phyloP scores from a whole-genome alignment of 2,888 invertebrate species.

The Drosophila neonasuta region DNA sequence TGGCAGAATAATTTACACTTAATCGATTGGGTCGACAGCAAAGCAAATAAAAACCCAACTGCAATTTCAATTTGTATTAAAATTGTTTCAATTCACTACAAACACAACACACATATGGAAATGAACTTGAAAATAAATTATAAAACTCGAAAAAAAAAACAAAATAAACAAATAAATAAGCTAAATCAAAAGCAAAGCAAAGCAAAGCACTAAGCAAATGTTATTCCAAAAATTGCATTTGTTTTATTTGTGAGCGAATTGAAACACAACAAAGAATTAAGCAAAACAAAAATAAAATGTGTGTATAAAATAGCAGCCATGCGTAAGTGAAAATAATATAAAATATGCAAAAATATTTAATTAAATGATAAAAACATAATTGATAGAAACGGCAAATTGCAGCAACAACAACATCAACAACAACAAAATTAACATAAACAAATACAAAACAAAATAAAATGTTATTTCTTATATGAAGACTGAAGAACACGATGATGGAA shows the following conservation, averaged over 20 bases:
- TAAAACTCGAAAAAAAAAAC: constrained; percentile 4
- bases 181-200: constrained; percentile 56
- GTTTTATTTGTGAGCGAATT: constrained; percentile 26
- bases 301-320: constrained; percentile 40
- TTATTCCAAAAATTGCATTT: constrained; percentile 35
- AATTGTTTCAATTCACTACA: constrained; percentile 27
- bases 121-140: constrained; percentile 19
- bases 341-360: constrained; percentile 51
- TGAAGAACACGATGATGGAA: constrained; percentile 79
- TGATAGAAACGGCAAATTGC: constrained; percentile 45
- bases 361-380: constrained; percentile 43
- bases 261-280: constrained; percentile 12
- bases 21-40: constrained; percentile 36
- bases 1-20: constrained; percentile 40
- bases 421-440: constrained; percentile 54
- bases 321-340: constrained; percentile 39
- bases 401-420: constrained; percentile 51
- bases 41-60: constrained; percentile 46
- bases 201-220: constrained; percentile 40
- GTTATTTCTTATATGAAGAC: constrained; percentile 82
- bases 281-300: constrained; percentile 36
- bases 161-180: constrained; percentile 41
- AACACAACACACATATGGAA: constrained; percentile 22
- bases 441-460: constrained; percentile 67
- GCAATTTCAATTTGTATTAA: constrained; percentile 38